These are phyloP conservation scores for Creontiades dilutus DNA, from an alignment of 2,888 invertebrate genomes.

Conservation along the genomic window DNA sequence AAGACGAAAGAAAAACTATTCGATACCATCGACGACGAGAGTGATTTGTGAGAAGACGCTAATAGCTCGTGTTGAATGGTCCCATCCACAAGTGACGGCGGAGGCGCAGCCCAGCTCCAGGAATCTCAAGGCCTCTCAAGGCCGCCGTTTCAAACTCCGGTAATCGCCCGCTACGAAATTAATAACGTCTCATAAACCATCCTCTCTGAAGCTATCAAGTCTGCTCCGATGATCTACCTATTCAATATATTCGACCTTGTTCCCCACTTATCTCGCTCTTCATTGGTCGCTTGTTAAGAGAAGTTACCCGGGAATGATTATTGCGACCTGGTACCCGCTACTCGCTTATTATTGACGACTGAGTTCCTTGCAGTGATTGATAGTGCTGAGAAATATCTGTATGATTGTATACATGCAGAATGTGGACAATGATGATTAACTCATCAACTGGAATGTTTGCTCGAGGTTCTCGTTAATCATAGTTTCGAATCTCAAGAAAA, in stretches of 20 bases:
- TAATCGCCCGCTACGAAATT: conserved; percentile 3
- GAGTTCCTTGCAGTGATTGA: neutral
- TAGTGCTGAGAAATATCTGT: neutral
- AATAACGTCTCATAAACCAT: conserved; percentile 11
- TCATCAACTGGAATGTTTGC: neutral
- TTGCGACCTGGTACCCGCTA: neutral
- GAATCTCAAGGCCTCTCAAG: conserved; percentile 13
- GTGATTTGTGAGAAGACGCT: neutral
- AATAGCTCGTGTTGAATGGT: conserved; percentile 6
- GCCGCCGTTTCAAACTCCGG: neutral
- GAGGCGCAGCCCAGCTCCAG: neutral
- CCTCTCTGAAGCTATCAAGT: neutral
- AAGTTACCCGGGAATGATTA: neutral
- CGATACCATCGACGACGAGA: neutral
- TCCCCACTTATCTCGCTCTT: neutral
- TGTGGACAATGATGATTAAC: neutral
- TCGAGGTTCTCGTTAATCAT: too few species aligned
- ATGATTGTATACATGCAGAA: neutral
- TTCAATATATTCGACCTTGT: neutral
- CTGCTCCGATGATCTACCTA: neutral
- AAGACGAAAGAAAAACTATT: too few species aligned
- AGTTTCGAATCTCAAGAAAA: too few species aligned
- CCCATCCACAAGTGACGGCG: neutral
- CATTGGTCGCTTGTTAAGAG: neutral
- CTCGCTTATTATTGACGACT: neutral